phyloP scores from a whole-genome alignment of 2,113 vertebrate genomes.

The Alouatta palliata region DNA sequence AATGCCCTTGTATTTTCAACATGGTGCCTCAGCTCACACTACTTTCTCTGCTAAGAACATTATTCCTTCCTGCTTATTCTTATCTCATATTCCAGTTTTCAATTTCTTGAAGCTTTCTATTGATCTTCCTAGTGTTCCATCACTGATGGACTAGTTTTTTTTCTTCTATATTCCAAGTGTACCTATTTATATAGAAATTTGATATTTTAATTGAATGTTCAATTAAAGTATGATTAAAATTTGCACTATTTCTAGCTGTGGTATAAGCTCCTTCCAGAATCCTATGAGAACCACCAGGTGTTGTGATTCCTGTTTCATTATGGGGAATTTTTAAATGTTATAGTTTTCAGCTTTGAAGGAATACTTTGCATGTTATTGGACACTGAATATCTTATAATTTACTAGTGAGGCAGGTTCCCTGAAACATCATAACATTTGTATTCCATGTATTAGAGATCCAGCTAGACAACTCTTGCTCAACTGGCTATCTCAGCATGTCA shows the following conservation, averaged over 20 bases:
- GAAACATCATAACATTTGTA: background rate
- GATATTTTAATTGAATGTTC: background rate
- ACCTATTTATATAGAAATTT: background rate
- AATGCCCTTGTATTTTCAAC: background rate
- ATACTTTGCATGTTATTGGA: background rate
- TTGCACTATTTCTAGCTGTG: background rate
- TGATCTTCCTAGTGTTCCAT: background rate
- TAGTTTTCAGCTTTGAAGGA: background rate
- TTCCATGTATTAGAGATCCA: background rate
- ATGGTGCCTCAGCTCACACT: background rate
- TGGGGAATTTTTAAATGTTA: rapidly evolving
- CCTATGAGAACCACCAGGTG: background rate
- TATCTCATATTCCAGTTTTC: background rate
- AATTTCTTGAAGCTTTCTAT: background rate
- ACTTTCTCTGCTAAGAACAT: background rate
- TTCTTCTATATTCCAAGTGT: background rate
- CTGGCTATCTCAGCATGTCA: too few relatives aligned
- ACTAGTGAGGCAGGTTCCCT: background rate
- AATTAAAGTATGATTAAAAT: conserved; percentile 22
- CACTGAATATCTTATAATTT: rapidly evolving
- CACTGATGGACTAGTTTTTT: too few relatives aligned
- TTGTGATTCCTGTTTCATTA: background rate
- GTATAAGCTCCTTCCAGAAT: background rate
- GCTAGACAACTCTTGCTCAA: background rate
- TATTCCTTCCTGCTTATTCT: background rate